A percentile compares a stretch with the other conserved stretches of the same genome.
phyloP scores from a whole-genome alignment of 2,888 invertebrate genomes.

The Caenorhabditis sp. region DNA sequence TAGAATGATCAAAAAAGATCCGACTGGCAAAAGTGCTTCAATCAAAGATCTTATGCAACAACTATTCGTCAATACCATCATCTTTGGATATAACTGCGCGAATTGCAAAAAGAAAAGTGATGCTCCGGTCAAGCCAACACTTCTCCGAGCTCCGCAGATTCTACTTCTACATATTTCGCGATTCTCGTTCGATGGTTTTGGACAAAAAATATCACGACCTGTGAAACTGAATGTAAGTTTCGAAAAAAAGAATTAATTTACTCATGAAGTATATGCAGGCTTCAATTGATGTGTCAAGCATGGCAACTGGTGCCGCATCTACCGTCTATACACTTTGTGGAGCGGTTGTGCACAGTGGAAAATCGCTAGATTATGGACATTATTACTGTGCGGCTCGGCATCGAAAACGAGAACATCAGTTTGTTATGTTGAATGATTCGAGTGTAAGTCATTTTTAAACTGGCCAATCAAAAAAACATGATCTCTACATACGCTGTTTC shows the following conservation, averaged over 20 bases:
- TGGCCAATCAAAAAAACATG: not conserved
- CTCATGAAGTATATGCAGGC: conserved; percentile 22
- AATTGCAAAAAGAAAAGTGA: conserved; percentile 39
- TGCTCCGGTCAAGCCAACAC: conserved; percentile 30
- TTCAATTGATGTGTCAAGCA: conserved; percentile 24
- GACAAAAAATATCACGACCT: conserved; percentile 34
- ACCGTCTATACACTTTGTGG: conserved; percentile 36
- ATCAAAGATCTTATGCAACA: conserved; percentile 39
- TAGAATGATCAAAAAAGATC: conserved; percentile 32
- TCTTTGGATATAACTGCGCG: conserved; percentile 31
- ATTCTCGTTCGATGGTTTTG: conserved; percentile 36
- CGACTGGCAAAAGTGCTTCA: conserved; percentile 15
- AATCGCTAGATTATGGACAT: conserved; percentile 29
- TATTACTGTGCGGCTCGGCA: conserved; percentile 36
- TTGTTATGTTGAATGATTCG: conserved; percentile 35
- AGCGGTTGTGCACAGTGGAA: conserved; percentile 27
- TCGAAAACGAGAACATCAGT: conserved; percentile 15
- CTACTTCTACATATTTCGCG: conserved; percentile 31
- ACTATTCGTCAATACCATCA: conserved; percentile 22
- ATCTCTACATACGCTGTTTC: too few relatives aligned
- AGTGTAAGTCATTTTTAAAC: conserved; percentile 1
- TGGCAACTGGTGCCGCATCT: conserved; percentile 30
- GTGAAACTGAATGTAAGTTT: conserved; percentile 19
- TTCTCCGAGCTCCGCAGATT: conserved; percentile 33
- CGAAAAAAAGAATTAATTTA: not conserved